Conservation (phyloP, 2,797 vertebrate species). For the Taeniopygia guttata region DNA sequence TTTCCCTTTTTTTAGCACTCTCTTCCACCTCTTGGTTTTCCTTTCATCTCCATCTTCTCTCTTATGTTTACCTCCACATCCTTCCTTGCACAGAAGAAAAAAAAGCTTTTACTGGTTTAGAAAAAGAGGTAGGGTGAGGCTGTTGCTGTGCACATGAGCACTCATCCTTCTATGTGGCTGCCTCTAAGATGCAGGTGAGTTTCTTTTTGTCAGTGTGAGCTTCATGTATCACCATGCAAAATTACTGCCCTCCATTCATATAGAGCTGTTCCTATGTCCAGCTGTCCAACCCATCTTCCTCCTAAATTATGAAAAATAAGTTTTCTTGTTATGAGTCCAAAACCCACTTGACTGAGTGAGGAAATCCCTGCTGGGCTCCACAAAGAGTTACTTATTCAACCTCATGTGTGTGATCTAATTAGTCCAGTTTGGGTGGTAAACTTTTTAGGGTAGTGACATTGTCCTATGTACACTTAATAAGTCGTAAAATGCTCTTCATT, state of each 20-base stretch:
- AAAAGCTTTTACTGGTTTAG: not conserved
- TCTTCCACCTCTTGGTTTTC: not conserved
- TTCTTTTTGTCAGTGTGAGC: not conserved
- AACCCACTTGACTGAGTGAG: not conserved
- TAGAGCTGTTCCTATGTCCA: not conserved
- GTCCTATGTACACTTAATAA: rapidly evolving
- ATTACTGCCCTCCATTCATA: not conserved
- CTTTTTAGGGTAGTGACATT: not conserved
- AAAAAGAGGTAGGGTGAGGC: not conserved
- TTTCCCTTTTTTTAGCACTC: not conserved
- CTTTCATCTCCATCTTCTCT: not conserved
- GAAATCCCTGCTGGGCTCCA: not conserved
- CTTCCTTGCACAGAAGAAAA: not conserved
- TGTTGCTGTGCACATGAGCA: not conserved
- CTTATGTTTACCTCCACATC: not conserved
- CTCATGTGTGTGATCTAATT: not conserved
- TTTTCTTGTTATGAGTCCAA: not conserved
- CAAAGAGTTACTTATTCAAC: not conserved
- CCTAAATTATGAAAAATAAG: not conserved
- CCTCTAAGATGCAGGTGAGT: not conserved
- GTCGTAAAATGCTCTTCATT: not conserved
- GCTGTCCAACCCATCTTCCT: not conserved
- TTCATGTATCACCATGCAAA: rapidly evolving
- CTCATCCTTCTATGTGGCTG: not conserved
- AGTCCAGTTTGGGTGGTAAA: not conserved